Conservation (phyloP, 2,113 vertebrate genomes). For the Ivindomyrus marchei region DNA sequence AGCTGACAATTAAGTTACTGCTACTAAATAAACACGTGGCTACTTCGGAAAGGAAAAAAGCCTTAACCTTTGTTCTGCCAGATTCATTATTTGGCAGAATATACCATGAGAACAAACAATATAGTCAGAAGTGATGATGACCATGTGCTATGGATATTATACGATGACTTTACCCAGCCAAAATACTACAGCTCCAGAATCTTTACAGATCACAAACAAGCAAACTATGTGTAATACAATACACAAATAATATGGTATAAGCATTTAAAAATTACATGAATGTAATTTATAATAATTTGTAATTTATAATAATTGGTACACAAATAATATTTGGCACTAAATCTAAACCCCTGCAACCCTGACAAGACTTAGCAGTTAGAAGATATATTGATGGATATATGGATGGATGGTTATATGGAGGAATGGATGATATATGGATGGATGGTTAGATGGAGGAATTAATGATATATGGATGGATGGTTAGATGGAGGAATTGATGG, state of each 20-base stretch:
- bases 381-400: background rate
- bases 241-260: background rate
- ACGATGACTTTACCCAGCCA: background rate
- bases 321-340: background rate
- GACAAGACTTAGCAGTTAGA: background rate
- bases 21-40: background rate
- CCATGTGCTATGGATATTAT: background rate
- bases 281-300: background rate
- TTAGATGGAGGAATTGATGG: too few relatives aligned
- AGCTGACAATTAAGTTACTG: background rate
- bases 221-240: background rate
- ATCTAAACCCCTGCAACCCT: background rate
- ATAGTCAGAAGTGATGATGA: background rate
- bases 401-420: background rate
- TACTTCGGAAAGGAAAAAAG: background rate
- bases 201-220: background rate
- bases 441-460: background rate
- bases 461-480: too few relatives aligned
- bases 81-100: background rate
- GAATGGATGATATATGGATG: background rate
- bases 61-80: background rate
- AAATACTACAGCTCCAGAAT: background rate
- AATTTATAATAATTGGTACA: background rate
- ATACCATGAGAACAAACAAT: background rate
- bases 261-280: background rate